phyloP scores from a whole-genome alignment of 2,888 invertebrate genomes.

The Adelphocoris suturalis region DNA sequence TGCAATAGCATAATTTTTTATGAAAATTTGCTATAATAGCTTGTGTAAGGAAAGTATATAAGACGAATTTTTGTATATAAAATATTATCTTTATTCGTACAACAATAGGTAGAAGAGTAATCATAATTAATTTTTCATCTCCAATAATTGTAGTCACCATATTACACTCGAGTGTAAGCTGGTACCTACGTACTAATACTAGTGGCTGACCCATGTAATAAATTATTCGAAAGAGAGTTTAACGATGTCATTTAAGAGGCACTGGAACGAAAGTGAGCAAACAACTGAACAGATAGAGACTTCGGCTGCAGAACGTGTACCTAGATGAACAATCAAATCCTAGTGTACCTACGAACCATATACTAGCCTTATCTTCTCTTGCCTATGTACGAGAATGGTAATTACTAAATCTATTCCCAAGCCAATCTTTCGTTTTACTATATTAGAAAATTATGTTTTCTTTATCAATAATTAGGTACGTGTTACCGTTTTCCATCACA shows the following conservation, averaged over 20 bases:
- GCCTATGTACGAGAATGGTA: neutral
- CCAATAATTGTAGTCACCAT: neutral
- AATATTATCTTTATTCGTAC: constrained; percentile 58
- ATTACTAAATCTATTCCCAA: neutral
- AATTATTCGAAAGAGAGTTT: neutral
- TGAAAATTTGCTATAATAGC: too few relatives aligned
- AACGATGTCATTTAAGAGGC: neutral
- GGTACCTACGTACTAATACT: neutral
- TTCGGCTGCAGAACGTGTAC: neutral
- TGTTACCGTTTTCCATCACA: too few relatives aligned
- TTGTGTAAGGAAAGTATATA: neutral
- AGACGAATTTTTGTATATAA: constrained; percentile 28
- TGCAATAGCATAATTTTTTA: too few relatives aligned
- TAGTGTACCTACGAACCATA: neutral
- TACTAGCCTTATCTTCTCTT: neutral
- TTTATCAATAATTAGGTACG: too few relatives aligned
- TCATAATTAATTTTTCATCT: constrained; percentile 34
- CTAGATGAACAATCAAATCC: neutral
- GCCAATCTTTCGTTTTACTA: neutral
- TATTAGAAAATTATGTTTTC: neutral
- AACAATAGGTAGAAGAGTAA: constrained; percentile 42
- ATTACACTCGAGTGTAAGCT: neutral
- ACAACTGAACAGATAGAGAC: neutral
- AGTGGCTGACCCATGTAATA: neutral
- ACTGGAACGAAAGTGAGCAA: constrained; percentile 18